Base-by-base conservation (phyloP, 2,797 vertebrate species). In the Danio choprae region DNA sequence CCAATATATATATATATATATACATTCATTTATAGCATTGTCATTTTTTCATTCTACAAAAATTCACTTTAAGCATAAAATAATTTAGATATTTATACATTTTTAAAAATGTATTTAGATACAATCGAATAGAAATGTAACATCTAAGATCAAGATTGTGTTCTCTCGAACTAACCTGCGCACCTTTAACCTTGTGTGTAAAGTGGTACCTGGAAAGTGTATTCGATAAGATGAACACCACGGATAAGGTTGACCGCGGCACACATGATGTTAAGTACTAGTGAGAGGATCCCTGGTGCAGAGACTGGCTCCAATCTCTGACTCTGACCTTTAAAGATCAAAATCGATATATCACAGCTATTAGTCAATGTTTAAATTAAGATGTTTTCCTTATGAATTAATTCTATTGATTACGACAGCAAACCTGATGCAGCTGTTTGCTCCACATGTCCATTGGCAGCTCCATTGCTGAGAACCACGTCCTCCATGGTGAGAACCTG, bases 221-320 rank as follows among this genome's bases (percentile, higher is more conserved):
- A 89, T 71, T 98, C 98, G 4, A 95, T 93, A 0, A 98, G 95
- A 87, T 99, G 98, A 78, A 98, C 93, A 0, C 96, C 97, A 4
- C 98, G 95, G 81, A 98, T 96, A 74, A 99, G 92, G 83, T 98
- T 98, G 88, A 99, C 88, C 36, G 97, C 95, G 0, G 96, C 96
- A 77, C 98, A 99, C 96, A 98, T 92, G 90, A 99, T 99, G 91
- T 97, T 99, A 67, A 99, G 94, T 62, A 97, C 89, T 2, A 99
- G 92, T 0, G 97, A 98, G 22, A 99, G 95, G 86, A 99, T 93
- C 2, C 98, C 98, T 51, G 96, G 86, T 0, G 94, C 89, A 0
- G 95, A 95, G 87, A 98, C 95, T 0, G 93, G 96, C 81, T 96
- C 93, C 86, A 99, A 92, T 84, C 96, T 95, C 86, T 94, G 91